Percentiles rank a stretch among this genome's conserved stretches.
These are phyloP conservation scores for Plumapathes pennacea DNA, from an alignment of 92 coral and sea anemone species.

Conservation along the genomic window DNA sequence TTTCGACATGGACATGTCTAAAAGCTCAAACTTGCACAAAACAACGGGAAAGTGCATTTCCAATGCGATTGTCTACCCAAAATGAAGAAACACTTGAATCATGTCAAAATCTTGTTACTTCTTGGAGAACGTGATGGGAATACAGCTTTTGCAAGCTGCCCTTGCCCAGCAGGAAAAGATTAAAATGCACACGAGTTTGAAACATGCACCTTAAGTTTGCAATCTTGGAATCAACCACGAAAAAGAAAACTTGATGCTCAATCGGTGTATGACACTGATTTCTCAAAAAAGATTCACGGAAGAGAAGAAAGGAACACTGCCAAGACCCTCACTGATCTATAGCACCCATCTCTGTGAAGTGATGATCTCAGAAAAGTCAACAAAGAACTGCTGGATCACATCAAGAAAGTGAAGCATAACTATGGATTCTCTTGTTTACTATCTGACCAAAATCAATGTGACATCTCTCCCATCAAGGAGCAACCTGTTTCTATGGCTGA, in stretches of 20 bases:
- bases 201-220: conserved; percentile 46
- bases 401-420: conserved; percentile 44
- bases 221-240: conserved; percentile 56
- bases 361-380: conserved; percentile 38
- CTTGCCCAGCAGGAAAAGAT: conserved; percentile 68
- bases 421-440: conserved; percentile 62
- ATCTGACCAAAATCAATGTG: no score
- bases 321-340: conserved; percentile 42
- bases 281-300: conserved; percentile 43
- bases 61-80: conserved; percentile 58
- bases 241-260: conserved; percentile 55
- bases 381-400: conserved; percentile 52
- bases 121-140: conserved; percentile 54
- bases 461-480: conserved; percentile 56
- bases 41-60: conserved; percentile 42
- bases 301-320: conserved; percentile 36
- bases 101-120: conserved; percentile 44
- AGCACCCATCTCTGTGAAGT: conserved; percentile 26
- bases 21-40: conserved; percentile 39
- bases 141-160: conserved; percentile 54
- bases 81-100: conserved; percentile 38
- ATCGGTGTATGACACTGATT: conserved; percentile 56
- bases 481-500: conserved; percentile 55
- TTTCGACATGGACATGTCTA: conserved; percentile 61
- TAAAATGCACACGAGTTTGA: conserved; percentile 50